Conservation (phyloP, 2,113 vertebrate genomes). For the Ptyas mucosa region DNA sequence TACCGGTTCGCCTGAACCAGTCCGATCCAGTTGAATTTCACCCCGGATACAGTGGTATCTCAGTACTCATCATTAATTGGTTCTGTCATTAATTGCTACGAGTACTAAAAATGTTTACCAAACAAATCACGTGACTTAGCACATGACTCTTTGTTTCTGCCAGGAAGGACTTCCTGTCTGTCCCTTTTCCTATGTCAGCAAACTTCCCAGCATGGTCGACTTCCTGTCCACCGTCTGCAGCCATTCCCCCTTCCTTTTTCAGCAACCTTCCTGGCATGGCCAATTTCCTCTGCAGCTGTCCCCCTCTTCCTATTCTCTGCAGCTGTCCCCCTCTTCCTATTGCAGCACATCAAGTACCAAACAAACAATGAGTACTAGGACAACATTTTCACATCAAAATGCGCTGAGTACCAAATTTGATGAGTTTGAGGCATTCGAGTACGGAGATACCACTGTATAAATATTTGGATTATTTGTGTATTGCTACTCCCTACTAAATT, state of each 20-base stretch:
- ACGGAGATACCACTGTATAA: not conserved
- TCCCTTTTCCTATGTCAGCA: not conserved
- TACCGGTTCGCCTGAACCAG: no score
- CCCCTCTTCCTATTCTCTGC: not conserved
- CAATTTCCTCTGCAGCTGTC: not conserved
- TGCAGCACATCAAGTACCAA: not conserved
- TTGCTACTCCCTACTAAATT: not conserved
- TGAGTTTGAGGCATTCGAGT: not conserved
- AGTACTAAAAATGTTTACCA: not conserved
- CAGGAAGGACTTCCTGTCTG: not conserved
- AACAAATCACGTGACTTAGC: not conserved
- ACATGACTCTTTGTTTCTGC: not conserved
- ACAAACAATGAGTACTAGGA: not conserved
- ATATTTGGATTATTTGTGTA: not conserved
- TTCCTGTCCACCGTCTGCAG: not conserved
- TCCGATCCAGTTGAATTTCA: no score
- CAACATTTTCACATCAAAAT: not conserved
- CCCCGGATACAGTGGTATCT: not conserved
- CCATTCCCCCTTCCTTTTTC: not conserved
- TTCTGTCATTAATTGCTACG: not conserved
- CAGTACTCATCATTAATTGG: not conserved
- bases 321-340: not conserved
- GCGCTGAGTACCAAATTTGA: not conserved
- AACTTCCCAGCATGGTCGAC: not conserved
- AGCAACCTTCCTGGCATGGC: not conserved